A percentile compares a stretch with the other conserved stretches of the same genome.
These are phyloP conservation scores for Elaphurus davidianus DNA, from an alignment of 2,113 vertebrate species.

Conservation along the genomic window DNA sequence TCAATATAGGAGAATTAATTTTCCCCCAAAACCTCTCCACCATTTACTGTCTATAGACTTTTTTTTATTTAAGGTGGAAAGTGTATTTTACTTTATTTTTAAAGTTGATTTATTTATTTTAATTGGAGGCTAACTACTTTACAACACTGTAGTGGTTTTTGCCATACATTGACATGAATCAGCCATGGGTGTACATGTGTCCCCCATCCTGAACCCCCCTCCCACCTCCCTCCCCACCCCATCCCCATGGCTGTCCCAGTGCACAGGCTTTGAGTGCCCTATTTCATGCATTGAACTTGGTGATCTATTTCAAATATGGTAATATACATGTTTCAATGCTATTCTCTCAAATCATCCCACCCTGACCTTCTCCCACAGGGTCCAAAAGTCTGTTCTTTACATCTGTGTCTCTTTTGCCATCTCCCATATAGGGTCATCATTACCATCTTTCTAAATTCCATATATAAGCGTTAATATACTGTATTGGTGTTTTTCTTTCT, in stretches of 20 bases:
- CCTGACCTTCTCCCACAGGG: too few relatives aligned
- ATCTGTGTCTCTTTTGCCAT: neutral
- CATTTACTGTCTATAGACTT: neutral
- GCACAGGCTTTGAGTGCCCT: neutral
- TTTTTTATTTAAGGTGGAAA: neutral
- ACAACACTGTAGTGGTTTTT: neutral
- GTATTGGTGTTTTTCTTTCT: too few relatives aligned
- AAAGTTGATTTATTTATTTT: neutral
- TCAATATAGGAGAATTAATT: neutral
- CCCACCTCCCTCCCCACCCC: neutral
- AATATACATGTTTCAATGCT: neutral
- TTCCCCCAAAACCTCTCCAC: neutral
- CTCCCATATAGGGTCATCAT: neutral
- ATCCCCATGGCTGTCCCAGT: neutral
- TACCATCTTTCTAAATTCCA: neutral
- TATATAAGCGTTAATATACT: neutral
- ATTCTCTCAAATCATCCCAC: neutral
- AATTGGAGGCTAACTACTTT: neutral
- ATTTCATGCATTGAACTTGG: neutral
- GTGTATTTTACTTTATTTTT: neutral
- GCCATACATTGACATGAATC: neutral
- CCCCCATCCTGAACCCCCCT: rapidly evolving
- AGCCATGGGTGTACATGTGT: neutral
- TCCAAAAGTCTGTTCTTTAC: too few relatives aligned
- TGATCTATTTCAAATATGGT: neutral